A percentile compares a stretch with the other conserved stretches of the same genome.
phyloP scores from a whole-genome alignment of 2,113 vertebrate species.

The Tenebrosternarchus preto region DNA sequence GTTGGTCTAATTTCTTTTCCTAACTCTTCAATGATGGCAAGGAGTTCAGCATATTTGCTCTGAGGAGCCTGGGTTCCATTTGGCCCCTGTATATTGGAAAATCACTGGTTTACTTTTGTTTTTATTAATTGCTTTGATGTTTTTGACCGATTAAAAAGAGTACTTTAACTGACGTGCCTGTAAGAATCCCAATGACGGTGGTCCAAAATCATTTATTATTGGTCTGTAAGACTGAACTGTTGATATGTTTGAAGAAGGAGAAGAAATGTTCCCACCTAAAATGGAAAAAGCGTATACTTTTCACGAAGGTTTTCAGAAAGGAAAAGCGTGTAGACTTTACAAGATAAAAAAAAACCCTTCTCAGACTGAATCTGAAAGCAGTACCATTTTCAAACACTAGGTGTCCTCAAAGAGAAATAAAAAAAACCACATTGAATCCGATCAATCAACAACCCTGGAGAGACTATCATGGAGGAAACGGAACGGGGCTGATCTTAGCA shows the following conservation, averaged over 20 bases:
- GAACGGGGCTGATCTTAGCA: conserved; percentile 78
- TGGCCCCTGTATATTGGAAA: conserved; percentile 75
- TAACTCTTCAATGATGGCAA: conserved; percentile 96
- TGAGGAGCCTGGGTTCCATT: conserved; percentile 92
- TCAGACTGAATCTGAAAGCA: conserved; percentile 39
- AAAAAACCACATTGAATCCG: conserved; percentile 72
- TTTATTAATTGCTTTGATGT: not conserved
- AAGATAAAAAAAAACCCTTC: not conserved
- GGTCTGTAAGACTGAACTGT: conserved; percentile 88
- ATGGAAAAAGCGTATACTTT: conserved; percentile 1
- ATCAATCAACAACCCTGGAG: conserved; percentile 85
- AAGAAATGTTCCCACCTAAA: conserved; percentile 84
- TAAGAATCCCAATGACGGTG: conserved; percentile 92
- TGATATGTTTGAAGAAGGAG: conserved; percentile 89
- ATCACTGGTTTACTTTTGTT: not conserved
- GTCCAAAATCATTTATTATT: conserved; percentile 92
- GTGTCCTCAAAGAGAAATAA: conserved; percentile 79
- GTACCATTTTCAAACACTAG: conserved; percentile 63
- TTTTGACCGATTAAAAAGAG: not conserved
- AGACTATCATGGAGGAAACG: conserved; percentile 85
- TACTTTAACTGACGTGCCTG: conserved; percentile 73
- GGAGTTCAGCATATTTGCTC: conserved; percentile 97
- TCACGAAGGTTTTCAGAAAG: not conserved
- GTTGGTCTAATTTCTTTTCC: conserved; percentile 98
- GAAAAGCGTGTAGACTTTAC: not conserved